Evolutionary conservation across 1,140 invertebrate genomes (phyloP), one percentile per base, ranked within the genome.

Genomic region (Aculops lycopersici): DNA sequence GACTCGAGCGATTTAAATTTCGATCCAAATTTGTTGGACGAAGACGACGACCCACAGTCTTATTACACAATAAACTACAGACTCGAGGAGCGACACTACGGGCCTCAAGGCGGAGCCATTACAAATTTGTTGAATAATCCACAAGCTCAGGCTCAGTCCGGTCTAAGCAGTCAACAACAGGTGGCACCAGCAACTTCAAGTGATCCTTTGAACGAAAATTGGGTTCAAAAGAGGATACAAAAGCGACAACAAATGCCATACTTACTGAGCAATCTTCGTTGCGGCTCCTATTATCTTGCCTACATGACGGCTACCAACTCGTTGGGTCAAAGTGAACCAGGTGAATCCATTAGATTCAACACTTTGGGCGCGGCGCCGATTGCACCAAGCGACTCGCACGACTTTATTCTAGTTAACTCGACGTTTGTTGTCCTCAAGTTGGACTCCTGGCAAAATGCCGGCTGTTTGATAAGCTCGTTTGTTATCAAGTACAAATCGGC

Each of bases 381-480:
- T 14, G 44, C 50, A 8, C 50, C 50, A 12, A 45, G 43, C 12
- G 20, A 39, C 4, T 19, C 21, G 14, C 42, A 50, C 21, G 39
- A 38, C 1, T 45, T 52, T 14, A 76, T 88, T 53, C 77, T 79
- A 55, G 73, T 80, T 2, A 84, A 79, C 4, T 75, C 76, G 2
- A 83, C 79, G 43, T 81, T 73, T 45, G 78, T 90, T 13, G 77
- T 75, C 5, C 59, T 94, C 37, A 79, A 84, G 51, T 64, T 94
- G 36, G 75, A 71, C 50, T 71, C 79, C 40, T 94, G 84, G 84
- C 71, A 74, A 40, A 78, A 84, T 55, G 79, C 79, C 43, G 81
- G 81, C 20, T 94, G 86, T 57, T 76, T 80, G 2, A 88, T 94
- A 71, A 67, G 77, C 36, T 81, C 81, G 53, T 94, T 86, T 57